These are phyloP conservation scores for Sogatella furcifera DNA, from an alignment of 1,140 invertebrate genomes.

Conservation along the genomic window DNA sequence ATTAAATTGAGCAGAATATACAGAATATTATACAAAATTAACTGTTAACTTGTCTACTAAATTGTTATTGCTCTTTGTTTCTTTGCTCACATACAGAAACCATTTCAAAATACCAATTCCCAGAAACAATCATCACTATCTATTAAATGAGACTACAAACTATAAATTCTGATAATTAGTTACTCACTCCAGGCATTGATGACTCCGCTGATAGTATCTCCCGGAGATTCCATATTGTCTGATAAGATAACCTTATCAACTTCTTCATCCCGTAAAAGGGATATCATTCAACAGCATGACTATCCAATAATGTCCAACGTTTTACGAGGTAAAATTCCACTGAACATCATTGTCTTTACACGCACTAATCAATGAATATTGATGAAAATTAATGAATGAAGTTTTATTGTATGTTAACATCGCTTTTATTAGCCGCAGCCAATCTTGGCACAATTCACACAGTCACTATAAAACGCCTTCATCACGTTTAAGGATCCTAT, in stretches of 20 bases:
- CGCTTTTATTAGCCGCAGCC: background rate
- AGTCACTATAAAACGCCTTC: background rate
- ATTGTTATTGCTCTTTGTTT: too few species aligned
- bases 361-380: too few species aligned
- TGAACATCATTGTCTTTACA: too few species aligned
- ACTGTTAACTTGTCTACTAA: too few species aligned
- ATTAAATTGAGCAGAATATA: too few species aligned
- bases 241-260: too few species aligned
- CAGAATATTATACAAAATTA: too few species aligned
- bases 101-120: too few species aligned
- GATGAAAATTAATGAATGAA: background rate
- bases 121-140: too few species aligned
- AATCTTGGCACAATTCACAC: background rate
- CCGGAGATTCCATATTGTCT: conserved; percentile 16
- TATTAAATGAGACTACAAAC: too few species aligned
- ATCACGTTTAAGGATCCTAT: background rate
- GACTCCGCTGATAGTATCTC: conserved; percentile 19
- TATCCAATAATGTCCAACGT: background rate
- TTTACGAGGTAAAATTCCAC: too few species aligned
- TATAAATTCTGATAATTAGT: background rate
- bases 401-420: background rate
- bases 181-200: conserved; percentile 23
- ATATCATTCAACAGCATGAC: background rate
- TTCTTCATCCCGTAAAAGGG: background rate
- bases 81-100: too few species aligned